These are phyloP conservation scores for Schlechtendalia chinensis DNA, from an alignment of 1,140 invertebrate species.

Conservation along the genomic window DNA sequence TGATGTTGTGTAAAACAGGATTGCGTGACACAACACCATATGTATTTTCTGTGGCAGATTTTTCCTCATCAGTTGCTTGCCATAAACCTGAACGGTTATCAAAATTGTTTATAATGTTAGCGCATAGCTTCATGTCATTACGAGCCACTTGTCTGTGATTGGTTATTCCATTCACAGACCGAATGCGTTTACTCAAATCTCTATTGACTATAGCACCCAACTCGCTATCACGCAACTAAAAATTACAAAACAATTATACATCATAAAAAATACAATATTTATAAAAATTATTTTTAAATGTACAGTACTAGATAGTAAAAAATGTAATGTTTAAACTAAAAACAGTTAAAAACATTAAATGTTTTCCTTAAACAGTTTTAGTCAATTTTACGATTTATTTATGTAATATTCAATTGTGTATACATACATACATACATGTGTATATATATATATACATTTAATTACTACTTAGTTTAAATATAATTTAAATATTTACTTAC, in stretches of 20 bases:
- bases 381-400: not conserved
- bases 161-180: slow-evolving; percentile 89
- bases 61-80: slow-evolving; percentile 55
- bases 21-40: slow-evolving; percentile 77
- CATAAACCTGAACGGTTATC: slow-evolving; percentile 83
- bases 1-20: slow-evolving; percentile 94
- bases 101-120: slow-evolving; percentile 91
- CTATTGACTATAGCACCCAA: slow-evolving; percentile 91
- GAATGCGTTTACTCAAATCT: slow-evolving; percentile 86
- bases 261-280: not conserved
- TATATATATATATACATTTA: not conserved
- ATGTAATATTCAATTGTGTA: not conserved
- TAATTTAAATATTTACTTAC: slow-evolving; percentile 58
- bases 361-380: not conserved
- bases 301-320: too few relatives aligned
- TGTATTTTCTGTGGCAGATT: slow-evolving; percentile 30
- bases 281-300: not conserved
- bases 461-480: not conserved
- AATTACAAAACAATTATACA: slow-evolving; percentile 18
- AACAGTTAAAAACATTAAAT: not conserved
- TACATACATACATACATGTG: not conserved
- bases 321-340: not conserved
- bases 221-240: slow-evolving; percentile 84
- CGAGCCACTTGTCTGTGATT: slow-evolving; percentile 86
- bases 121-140: slow-evolving; percentile 89